These are phyloP conservation scores for Sarcophaga subvicina DNA, from an alignment of 2,888 invertebrate genomes.

Conservation along the genomic window DNA sequence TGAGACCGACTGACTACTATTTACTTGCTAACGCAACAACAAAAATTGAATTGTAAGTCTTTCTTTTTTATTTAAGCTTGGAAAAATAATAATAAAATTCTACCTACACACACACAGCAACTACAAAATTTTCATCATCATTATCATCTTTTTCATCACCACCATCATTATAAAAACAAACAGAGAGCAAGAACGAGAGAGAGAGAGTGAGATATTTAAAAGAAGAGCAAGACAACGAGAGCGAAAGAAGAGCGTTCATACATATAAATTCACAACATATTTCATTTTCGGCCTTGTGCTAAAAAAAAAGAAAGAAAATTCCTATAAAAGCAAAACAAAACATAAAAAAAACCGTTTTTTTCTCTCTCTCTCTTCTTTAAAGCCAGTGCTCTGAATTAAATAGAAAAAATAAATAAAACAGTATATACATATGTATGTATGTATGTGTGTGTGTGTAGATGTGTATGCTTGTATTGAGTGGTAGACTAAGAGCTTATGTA, in stretches of 20 bases:
- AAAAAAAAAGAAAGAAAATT: conserved; percentile 55
- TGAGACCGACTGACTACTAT: conserved; percentile 47
- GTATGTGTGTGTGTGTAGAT: neutral
- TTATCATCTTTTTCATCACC: neutral
- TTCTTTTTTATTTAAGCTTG: neutral
- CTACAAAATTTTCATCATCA: too few species aligned
- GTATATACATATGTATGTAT: neutral
- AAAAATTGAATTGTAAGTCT: conserved; percentile 40
- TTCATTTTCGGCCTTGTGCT: conserved; percentile 70
- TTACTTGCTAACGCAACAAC: conserved; percentile 42
- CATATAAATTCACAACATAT: conserved; percentile 63
- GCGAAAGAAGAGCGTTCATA: neutral
- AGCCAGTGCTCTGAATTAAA: conserved; percentile 53
- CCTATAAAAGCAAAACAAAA: conserved; percentile 50
- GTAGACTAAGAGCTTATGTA: neutral
- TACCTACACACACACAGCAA: neutral
- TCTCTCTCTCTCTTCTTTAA: conserved; percentile 50
- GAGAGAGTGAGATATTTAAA: too few species aligned
- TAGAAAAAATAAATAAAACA: conserved; percentile 31
- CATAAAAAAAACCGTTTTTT: conserved; percentile 55
- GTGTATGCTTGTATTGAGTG: neutral
- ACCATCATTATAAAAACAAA: neutral
- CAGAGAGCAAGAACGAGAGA: neutral
- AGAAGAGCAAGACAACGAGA: neutral
- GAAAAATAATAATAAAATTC: neutral